phyloP scores from a whole-genome alignment of 2,888 invertebrate genomes.

The Hirtodrosophila trivittata region DNA sequence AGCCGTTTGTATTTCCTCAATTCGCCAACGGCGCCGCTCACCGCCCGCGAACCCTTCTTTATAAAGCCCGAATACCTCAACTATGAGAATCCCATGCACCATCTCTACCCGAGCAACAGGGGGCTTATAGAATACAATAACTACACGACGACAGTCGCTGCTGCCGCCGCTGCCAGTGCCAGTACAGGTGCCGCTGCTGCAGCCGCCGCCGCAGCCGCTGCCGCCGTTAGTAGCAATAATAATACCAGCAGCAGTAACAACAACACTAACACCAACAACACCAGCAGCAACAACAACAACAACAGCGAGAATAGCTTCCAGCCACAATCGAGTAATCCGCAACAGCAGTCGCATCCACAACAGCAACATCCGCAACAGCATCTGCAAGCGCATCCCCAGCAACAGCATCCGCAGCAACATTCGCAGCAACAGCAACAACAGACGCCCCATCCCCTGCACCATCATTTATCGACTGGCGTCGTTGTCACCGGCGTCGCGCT shows the following conservation, averaged over 20 bases:
- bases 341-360: constrained; percentile 43
- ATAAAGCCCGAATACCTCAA: constrained; percentile 82
- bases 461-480: constrained; percentile 74
- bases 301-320: constrained; percentile 63
- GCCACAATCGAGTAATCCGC: constrained; percentile 57
- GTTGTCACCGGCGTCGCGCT: constrained; percentile 49
- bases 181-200: constrained; percentile 62
- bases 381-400: constrained; percentile 47
- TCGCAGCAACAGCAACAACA: constrained; percentile 48
- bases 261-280: constrained; percentile 36
- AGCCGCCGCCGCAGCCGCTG: constrained; percentile 56
- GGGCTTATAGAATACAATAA: constrained; percentile 81
- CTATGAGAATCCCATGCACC: constrained; percentile 83
- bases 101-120: constrained; percentile 80
- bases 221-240: constrained; percentile 33
- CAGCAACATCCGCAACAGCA: constrained; percentile 57
- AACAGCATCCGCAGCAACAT: constrained; percentile 31
- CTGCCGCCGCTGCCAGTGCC: constrained; percentile 53
- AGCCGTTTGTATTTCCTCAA: constrained; percentile 82
- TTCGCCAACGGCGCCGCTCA: constrained; percentile 79
- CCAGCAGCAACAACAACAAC: constrained; percentile 21
- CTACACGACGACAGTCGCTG: constrained; percentile 72
- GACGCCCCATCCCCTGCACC: constrained; percentile 75
- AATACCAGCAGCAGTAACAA: constrained; percentile 31
- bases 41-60: constrained; percentile 80